Base-by-base conservation (phyloP, 2,113 vertebrate genomes). In the Loxodonta africana region DNA sequence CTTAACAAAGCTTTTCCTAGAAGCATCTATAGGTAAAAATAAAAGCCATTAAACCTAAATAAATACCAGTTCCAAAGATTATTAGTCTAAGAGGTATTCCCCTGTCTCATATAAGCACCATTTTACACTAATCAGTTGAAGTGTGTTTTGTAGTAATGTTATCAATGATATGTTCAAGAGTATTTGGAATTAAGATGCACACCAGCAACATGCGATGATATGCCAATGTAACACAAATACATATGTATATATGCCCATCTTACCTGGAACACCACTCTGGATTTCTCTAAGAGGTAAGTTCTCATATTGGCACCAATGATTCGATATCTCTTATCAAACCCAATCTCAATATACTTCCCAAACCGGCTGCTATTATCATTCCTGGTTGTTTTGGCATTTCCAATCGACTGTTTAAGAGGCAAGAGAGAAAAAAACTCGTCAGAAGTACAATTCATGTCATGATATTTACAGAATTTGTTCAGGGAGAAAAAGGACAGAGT, bases 351-450 rank as follows among this genome's bases (percentile, higher is more conserved):
- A 97, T 99, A 99, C 94, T 99, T 99, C 37, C 99, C 99, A 97
- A 99, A 99, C 84, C 99, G 99, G 98, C 99, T 99, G 98, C 99
- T 99, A 98, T 99, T 99, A 99, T 99, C 99, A 84, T 99, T 99
- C 82, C 99, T 99, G 48, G 99, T 99, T 51, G 99, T 99, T 98
- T 99, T 99, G 91, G 99, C 99, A 92, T 99, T 99, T 96, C 99
- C 99, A 76, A 99, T 99, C 83, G 99, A 99, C 99, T 99, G 37
- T 37, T 37, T 37, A 90, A 71, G 95, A 97, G 94, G 83, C 41
- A 95, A 94, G 87, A 28, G 10, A 71, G n/a, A 90, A 93, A 94
- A 65, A 26, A 62, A 81, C 17, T 92, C 73, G 57, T 96, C 88
- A 97, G 33, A 92, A 90, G 15, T n/a, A 1, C 17, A 91, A 62